Base-by-base conservation (phyloP, 64 coral and sea anemone species). In the Montipora efflorescens region DNA sequence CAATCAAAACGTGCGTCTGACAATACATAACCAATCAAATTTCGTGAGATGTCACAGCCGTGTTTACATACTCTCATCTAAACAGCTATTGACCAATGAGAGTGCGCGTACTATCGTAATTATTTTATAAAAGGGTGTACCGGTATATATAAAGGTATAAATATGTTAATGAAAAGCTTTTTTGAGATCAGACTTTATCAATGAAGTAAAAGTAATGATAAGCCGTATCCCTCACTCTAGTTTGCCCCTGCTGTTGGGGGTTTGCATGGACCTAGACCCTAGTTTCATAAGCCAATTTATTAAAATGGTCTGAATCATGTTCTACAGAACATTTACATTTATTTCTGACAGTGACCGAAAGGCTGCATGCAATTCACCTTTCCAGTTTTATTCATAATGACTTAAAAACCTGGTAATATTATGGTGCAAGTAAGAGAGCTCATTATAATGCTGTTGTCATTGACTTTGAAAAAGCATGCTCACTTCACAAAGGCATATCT, bases 201-300 rank as follows among this genome's bases (percentile, higher is more conserved):
- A 7, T 15, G 80, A 83, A 59, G 18, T 59, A 8, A 83, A 83
- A 25, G 25, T 7, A 4, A 83, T 85, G 82, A 47, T 68, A 46
- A 15, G 23, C 3, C 59, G 70, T 45, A 59, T 15, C 11, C 25
- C 23, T 67, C 82, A 85, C 22, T 10, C 59, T 14, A 85, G 61
- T 67, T 67, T 85, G 18, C 82, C 82, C 58, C 47, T 85, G 28
- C 46, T 85, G 0, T 85, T 85, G 7, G 82, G 82, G 11, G 62
- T 85, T 64, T 85, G 61, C 47, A 22, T 64, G 28, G 82, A 45
- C 36, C 22, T 7, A 36, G 67, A 44, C 14, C 61, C 59, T 15
- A 67, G 67, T 85, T 44, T 69, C 8, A 36, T 85, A 5, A 85
- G 59, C 0, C 22, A 43, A 13, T 69, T 85, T 67, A 85, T 25